Base-by-base conservation (phyloP, 2,888 invertebrate genomes). In the Philereme transversata region DNA sequence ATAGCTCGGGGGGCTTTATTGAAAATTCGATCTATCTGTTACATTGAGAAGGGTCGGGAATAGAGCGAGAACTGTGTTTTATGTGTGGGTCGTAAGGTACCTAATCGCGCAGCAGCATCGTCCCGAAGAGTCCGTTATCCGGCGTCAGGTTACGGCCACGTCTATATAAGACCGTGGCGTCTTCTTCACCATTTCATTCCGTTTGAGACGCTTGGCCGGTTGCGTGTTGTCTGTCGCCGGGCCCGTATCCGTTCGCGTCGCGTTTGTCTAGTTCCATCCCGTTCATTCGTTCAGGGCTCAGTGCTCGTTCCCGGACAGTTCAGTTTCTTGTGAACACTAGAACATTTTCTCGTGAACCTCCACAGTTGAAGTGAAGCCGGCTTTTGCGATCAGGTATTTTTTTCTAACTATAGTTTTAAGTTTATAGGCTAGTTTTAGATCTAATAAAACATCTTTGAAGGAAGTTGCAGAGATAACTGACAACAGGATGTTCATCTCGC, bases 111-210 rank as follows among this genome's bases (percentile, higher is more conserved):
- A 80, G 75, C 78, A 71, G 68, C 55, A 67, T 74, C 72, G 81
- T 76, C 78, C 77, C 77, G 74, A 72, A 78, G 81, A 86, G 86
- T 79, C 92, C 92, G 92, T 92, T 92, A 92, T 92, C 85, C 89
- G 88, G 89, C 90, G 92, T 90, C 92, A 92, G 91, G 92, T 92
- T 92, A 90, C 89, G 87, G 85, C 86, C 84, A 87, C 86, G 92
- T 92, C 92, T 92, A 92, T 92, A 92, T 85, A 92, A 92, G 92
- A 85, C 88, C 86, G 88, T 76, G 86, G 88, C 87, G 86, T 88
- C 90, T 90, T 91, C 91, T 90, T 90, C 84, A 91, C 85, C 84
- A 90, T 92, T 92, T 92, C 92, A 92, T 92, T 92, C 87, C 85
- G 92, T 90, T 88, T 87, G 83, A 86, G 87, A 84, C 90, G 87